These are phyloP conservation scores for Cynopterus sphinx DNA, from an alignment of 2,797 vertebrate genomes.

Conservation along the genomic window DNA sequence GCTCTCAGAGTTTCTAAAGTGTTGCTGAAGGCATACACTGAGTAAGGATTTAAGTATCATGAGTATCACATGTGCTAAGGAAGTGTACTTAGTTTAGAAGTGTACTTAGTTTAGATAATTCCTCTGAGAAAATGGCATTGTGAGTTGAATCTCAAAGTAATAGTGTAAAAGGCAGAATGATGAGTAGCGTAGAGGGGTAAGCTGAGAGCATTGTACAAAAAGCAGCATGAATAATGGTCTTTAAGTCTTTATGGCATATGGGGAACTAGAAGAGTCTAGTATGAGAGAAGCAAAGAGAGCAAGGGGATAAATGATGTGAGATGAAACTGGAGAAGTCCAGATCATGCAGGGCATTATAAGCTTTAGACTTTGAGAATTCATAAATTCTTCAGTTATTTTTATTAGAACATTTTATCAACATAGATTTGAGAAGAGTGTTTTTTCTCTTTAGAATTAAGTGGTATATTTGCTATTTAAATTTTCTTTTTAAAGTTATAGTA, in stretches of 20 bases:
- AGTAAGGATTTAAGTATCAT: slow-evolving; percentile 9
- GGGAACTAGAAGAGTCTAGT: slow-evolving; percentile 11
- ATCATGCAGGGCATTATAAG: not conserved
- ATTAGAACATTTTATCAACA: not conserved
- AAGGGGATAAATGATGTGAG: not conserved
- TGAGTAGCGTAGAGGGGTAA: not conserved
- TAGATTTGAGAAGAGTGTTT: not conserved
- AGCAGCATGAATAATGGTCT: slow-evolving; percentile 4
- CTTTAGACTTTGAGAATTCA: slow-evolving; percentile 28
- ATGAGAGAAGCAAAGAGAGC: not conserved
- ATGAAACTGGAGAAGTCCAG: slow-evolving; percentile 7
- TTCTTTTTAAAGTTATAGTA: slow-evolving; percentile 23
- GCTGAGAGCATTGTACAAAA: slow-evolving; percentile 15
- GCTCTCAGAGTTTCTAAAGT: slow-evolving; percentile 2
- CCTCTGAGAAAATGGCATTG: slow-evolving; percentile 21
- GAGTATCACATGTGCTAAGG: not conserved
- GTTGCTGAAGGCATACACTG: not conserved
- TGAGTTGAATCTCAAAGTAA: slow-evolving; percentile 42
- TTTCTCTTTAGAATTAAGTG: slow-evolving; percentile 34
- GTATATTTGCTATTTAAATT: slow-evolving; percentile 48
- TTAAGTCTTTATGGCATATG: not conserved
- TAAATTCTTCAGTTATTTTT: slow-evolving; percentile 43
- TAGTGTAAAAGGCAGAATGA: slow-evolving; percentile 30
- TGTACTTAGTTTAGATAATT: not conserved
- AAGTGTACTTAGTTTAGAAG: not conserved